Evolutionary conservation across 2,888 invertebrate species (phyloP), one percentile per base, ranked within the genome.

Genomic region (Eremobia ochroleuca): DNA sequence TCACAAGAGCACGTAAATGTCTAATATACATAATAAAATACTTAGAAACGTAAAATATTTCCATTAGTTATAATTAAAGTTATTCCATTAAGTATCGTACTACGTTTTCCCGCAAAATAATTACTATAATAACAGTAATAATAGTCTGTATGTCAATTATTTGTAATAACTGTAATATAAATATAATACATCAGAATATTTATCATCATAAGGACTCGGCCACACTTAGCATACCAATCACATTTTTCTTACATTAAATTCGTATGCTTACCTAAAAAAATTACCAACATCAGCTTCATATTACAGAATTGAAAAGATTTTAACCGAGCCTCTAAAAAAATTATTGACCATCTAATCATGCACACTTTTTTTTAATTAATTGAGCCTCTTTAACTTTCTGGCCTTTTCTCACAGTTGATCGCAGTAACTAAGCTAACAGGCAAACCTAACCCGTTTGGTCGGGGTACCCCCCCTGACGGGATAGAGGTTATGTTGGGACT

Each of bases 61-160:
- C 13, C 1, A 11, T 40, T n/a, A 31, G 21, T 43, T 46, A 31
- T 21, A 46, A 46, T 40, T 21, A 37, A 64, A 52, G 31, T 31
- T 4, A 21, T 34, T 37, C 46, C 34, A 21, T 25, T 18, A 68
- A n/a, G 5, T n/a, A 37, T 15, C 3, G 4, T 66, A 49, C 8
- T 62, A 52, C 55, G 78, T 83, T 52, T 78, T 78, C 61, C 67
- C 81, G 79, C 79, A 77, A 40, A 68, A 70, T 0, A 80, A 66
- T 55, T 13, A 59, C 28, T 37, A 25, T 43, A 46, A 13, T 18
- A 64, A 62, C 31, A 40, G 15, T 52, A 68, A 66, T 59, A 66
- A 81, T 65, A 81, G 64, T 73, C 9, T 49, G 49, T 59, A n/a
- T 65, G 4, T n/a, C 49, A 75, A 75, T 75, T 52, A 82, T 75